Evolutionary conservation across 2,797 vertebrate genomes (phyloP), one percentile per base, ranked within the genome.

Genomic region (Chrysolophus pictus): DNA sequence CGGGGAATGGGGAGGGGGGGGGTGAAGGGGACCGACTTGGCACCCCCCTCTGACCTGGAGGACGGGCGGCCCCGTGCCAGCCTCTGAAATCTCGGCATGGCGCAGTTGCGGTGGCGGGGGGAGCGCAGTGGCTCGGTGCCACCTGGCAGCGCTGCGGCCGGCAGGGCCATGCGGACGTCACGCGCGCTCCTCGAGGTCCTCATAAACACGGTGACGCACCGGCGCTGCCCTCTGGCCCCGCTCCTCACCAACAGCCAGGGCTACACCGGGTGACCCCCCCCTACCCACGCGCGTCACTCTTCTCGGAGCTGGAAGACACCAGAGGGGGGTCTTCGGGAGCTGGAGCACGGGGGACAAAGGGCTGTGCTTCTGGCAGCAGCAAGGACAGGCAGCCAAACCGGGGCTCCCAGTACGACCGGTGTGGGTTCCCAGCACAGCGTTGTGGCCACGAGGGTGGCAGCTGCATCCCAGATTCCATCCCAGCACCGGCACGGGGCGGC

Each of bases 121-220:
- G 6, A 14, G 92, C 0, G 5, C 0, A 6, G 58, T 91, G 93
- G 95, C 88, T 31, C 37, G 1, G 41, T 82, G 93, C 94, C 93
- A 87, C 86, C 64, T 79, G 91, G 95, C 93, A 78, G 37, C n/a
- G 86, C 22, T 51, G 10, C 3, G 73, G 60, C 81, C 76, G 89
- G 77, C 84, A 76, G 82, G 80, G 72, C 80, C 81, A 1, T 8
- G 1, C 0, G 67, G 73, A 88, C 76, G 84, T 94, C 94, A 94
- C 31, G 16, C 73, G 85, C 41, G 74, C 85, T 89, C 88, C 88
- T 80, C 65, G 59, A 92, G 93, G 88, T 74, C 88, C 87, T 74
- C 1, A 63, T 92, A 87, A 92, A 94, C 93, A 88, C 18, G 2
- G 86, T 93, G 93, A 94, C 83, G 65, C 88, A 79, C 72, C 39